Evolutionary conservation across 2,797 vertebrate genomes (phyloP), one percentile per base, ranked within the genome.

Genomic region (Ctenochaetus hawaiiensis): DNA sequence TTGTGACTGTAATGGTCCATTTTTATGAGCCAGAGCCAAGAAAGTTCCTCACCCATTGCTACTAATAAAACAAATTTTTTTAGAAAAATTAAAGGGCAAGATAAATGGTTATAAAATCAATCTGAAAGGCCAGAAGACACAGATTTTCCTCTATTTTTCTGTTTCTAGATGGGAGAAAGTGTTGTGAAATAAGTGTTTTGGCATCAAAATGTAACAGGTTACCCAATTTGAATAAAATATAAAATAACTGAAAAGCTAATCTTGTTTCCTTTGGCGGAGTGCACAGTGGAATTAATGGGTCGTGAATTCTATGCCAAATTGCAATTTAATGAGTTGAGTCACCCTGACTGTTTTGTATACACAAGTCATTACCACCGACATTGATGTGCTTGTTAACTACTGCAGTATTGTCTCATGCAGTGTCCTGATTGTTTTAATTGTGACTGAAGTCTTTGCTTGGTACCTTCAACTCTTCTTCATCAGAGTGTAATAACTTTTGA

Each of bases 251-350:
- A 87, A 75, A 83, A 74, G 54, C 70, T 62, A 49, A 78, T 77
- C 72, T 80, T 73, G 63, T 67, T 64, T 75, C 77, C 17, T 76
- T 70, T 82, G 66, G 60, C 43, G 22, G 45, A 20, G 56, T 67
- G 47, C 18, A 58, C 68, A 34, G 39, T 70, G 13, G 20, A 86
- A 82, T 85, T 80, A 89, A 91, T 89, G 80, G 85, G 48, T 75
- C 1, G 57, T 87, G 77, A 62, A 58, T 62, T 81, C 61, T 49
- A 45, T 64, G 69, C 77, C 72, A 85, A 89, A 88, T 78, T 79
- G 75, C 43, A 70, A 44, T 89, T 89, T 86, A 92, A 91, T 82
- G 81, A 89, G 75, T 86, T 70, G 80, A 87, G 83, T 89, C 86
- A 86, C 78, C 73, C 77, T 67, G 79, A 80, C 71, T 90, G 83